Base-by-base conservation (phyloP, 2,888 invertebrate genomes). In the Pyrgus malvae region DNA sequence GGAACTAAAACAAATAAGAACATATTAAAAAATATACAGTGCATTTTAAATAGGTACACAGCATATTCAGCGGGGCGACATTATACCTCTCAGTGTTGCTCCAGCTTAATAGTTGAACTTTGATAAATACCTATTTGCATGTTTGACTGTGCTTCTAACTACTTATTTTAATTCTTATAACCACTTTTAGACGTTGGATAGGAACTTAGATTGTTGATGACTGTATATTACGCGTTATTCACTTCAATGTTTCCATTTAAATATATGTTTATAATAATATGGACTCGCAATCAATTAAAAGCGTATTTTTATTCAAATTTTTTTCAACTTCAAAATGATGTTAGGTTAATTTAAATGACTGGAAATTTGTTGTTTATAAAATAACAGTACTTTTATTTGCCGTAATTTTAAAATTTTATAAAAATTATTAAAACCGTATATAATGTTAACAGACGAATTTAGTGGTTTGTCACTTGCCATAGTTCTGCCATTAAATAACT, bases 21-120 rank as follows among this genome's bases (percentile, higher is more conserved):
- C n/a, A n/a, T n/a, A n/a, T n/a, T n/a, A n/a, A n/a, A n/a, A n/a
- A n/a, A n/a, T n/a, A n/a, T n/a, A n/a, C n/a, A n/a, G n/a, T 33
- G 19, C 17, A 12, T 25, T 21, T 12, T 50, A 50, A n/a, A n/a
- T 23, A 6, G 45, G 25, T 21, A 37, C 17, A 17, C 40, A 40
- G 19, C 5, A 25, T 14, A 25, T 11, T 27, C 25, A 8, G 29
- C 9, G 12, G n/a, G 12, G 21, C 40, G 19, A 27, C 33, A 9
- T 41, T 48, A 38, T 42, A 48, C 35, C 23, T 42, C 57, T 57
- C 49, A 56, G 50, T 49, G 41, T 57, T 56, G 61, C 61, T 62
- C 62, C 58, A 64, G 72, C 64, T 68, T 70, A 72, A 71, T 68
- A 68, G 69, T 74, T 72, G 56, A 75, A 60, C 66, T 80, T 81